Percentiles rank a stretch among this genome's conserved stretches.
Evolutionary conservation across 2,797 vertebrate genomes (phyloP).

Genomic region (Stomatorhinus walkeri): DNA sequence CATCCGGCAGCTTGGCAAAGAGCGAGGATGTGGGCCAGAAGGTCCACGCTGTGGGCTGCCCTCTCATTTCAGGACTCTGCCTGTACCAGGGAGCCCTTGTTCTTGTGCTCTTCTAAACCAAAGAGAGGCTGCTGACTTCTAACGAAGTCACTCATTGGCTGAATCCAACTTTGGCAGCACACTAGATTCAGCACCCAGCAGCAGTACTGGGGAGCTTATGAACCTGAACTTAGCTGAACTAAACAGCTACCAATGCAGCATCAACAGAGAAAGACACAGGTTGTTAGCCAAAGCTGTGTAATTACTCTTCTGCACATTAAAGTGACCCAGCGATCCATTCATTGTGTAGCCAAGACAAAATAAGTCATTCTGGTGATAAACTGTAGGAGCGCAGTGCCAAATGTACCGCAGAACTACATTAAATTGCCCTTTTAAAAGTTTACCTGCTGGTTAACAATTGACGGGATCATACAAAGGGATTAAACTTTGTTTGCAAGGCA

Average conservation of each 20-base stretch:
- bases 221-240: not conserved
- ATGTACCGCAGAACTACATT: not conserved
- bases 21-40: not conserved
- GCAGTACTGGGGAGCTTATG: not conserved
- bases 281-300: not conserved
- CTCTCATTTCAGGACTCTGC: not conserved
- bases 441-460: not conserved
- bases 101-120: not conserved
- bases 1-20: not conserved
- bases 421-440: not conserved
- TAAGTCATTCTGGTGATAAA: not conserved
- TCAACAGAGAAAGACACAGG: not conserved
- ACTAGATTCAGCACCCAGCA: not conserved
- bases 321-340: not conserved
- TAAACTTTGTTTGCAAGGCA: not conserved
- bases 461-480: not conserved
- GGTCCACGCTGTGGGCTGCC: not conserved
- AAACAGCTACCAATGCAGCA: not conserved
- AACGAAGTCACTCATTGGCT: not conserved
- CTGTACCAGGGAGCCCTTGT: not conserved
- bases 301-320: not conserved
- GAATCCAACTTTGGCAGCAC: not conserved
- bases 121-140: not conserved
- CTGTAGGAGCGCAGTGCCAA: not conserved
- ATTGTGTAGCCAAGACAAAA: not conserved